A percentile compares a stretch with the other conserved stretches of the same genome.
Evolutionary conservation across 1,140 invertebrate species (phyloP).

Genomic region (Belonocnema kinseyi): DNA sequence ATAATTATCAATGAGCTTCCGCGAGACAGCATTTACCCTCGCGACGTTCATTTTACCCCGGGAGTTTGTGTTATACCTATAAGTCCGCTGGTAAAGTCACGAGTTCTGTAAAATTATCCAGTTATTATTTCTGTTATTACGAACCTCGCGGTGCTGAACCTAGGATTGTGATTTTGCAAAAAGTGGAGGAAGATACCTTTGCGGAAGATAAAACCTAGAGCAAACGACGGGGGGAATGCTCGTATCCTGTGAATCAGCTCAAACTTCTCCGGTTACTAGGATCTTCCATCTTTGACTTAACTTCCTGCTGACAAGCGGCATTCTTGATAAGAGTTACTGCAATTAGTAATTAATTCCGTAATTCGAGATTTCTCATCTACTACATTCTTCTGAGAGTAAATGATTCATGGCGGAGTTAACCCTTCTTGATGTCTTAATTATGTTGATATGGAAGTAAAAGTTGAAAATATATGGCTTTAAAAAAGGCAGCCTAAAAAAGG

Average conservation of each 20-base stretch:
- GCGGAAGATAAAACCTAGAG: not conserved
- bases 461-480: not conserved
- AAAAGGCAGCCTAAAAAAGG: not conserved
- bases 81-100: not conserved
- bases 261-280: constrained; percentile 13
- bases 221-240: not conserved
- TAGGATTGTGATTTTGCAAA: not conserved
- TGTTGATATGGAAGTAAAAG: not conserved
- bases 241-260: constrained; percentile 19
- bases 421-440: constrained; percentile 19
- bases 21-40: constrained; percentile 15
- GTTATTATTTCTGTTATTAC: constrained; percentile 14
- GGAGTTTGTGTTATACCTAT: not conserved
- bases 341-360: constrained; percentile 27
- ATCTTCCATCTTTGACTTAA: constrained; percentile 16
- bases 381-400: not conserved
- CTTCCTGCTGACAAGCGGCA: constrained; percentile 25
- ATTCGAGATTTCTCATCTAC: constrained; percentile 24
- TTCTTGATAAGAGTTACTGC: constrained; percentile 26
- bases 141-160: not conserved
- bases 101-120: constrained; percentile 14
- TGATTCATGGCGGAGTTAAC: not conserved
- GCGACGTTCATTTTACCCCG: not conserved
- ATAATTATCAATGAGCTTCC: constrained; percentile 25
- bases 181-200: not conserved